Percentiles rank a stretch among this genome's conserved stretches.
phyloP scores from a whole-genome alignment of 2,113 vertebrate species.

The Thalassoma bifasciatum region DNA sequence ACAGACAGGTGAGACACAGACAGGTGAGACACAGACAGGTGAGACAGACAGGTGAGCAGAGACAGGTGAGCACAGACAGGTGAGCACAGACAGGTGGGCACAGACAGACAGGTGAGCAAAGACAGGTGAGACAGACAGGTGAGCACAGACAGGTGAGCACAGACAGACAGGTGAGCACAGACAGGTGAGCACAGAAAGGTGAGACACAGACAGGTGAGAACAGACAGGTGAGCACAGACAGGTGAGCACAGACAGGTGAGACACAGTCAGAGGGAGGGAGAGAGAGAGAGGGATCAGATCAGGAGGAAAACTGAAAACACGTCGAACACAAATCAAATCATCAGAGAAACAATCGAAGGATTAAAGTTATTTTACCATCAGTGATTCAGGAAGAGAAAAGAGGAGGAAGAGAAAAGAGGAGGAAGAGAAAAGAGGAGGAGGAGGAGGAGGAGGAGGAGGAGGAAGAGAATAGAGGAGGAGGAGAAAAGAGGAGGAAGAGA shows the following conservation, averaged over 20 bases:
- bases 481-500: no score
- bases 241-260: no score
- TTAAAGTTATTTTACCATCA: not conserved
- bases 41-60: no score
- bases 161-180: no score
- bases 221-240: not conserved
- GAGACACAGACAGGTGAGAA: conserved; percentile 56
- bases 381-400: not conserved
- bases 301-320: conserved; percentile 35
- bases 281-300: conserved; percentile 53
- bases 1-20: no score
- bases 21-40: no score
- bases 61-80: conserved; percentile 4
- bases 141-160: conserved; percentile 38
- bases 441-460: no score
- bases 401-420: no score
- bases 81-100: not conserved
- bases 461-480: no score
- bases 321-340: conserved; percentile 24
- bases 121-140: conserved; percentile 62
- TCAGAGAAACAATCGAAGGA: not conserved
- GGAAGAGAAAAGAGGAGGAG: not conserved
- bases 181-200: conserved; percentile 53
- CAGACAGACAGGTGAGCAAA: conserved; percentile 52
- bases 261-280: conserved; percentile 15